Evolutionary conservation across 1,140 invertebrate genomes (phyloP).

Genomic region (Apolygus lucorum): DNA sequence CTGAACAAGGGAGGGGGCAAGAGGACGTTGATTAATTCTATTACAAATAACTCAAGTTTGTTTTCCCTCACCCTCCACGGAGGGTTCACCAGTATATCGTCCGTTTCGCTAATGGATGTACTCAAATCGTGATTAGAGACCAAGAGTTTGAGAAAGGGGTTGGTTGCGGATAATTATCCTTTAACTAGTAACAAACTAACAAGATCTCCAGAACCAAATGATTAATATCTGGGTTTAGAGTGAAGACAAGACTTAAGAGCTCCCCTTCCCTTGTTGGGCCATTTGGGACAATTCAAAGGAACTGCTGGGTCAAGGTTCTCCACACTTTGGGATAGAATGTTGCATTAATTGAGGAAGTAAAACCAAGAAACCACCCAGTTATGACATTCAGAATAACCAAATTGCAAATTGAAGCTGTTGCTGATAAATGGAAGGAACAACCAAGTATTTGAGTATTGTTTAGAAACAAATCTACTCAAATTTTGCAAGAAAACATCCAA

Average conservation of each 20-base stretch:
- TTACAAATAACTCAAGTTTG: conserved; percentile 24
- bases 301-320: too few relatives aligned
- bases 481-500: too few relatives aligned
- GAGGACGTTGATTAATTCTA: conserved; percentile 21
- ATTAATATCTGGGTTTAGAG: conserved; percentile 14
- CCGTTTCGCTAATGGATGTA: conserved; percentile 21
- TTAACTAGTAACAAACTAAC: conserved; percentile 24
- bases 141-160: conserved; percentile 8
- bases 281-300: too few relatives aligned
- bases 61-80: background rate
- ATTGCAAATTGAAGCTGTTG: too few relatives aligned
- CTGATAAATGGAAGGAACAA: too few relatives aligned
- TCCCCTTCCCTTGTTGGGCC: background rate
- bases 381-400: too few relatives aligned
- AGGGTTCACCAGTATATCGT: conserved; percentile 14
- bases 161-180: conserved; percentile 20
- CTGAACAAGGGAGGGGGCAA: background rate
- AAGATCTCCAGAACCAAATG: conserved; percentile 10
- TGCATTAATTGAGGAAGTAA: too few relatives aligned
- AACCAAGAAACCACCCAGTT: too few relatives aligned
- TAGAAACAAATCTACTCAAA: too few relatives aligned
- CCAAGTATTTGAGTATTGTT: too few relatives aligned
- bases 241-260: background rate
- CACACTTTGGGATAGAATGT: too few relatives aligned
- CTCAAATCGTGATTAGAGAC: conserved; percentile 23